phyloP scores from a whole-genome alignment of 2,797 vertebrate genomes.

The Scolopax bukidnonensis region DNA sequence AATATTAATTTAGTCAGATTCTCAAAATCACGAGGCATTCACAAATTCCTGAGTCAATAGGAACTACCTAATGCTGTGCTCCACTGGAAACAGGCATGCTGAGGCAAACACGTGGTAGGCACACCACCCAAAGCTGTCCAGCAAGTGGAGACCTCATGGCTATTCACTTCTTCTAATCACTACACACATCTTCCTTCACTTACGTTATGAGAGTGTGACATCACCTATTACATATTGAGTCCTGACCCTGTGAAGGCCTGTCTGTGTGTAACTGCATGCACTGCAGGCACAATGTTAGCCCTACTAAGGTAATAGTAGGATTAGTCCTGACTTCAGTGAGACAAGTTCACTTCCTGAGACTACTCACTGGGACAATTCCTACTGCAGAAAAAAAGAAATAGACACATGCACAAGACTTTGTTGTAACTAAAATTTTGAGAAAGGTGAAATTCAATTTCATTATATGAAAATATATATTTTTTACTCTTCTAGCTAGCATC shows the following conservation, averaged over 20 bases:
- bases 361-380: background rate
- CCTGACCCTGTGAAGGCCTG: background rate
- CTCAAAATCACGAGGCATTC: background rate
- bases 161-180: background rate
- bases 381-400: background rate
- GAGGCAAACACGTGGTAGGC: fast-evolving
- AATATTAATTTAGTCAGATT: background rate
- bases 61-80: background rate
- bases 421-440: background rate
- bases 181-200: background rate
- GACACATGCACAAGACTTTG: fast-evolving
- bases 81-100: background rate
- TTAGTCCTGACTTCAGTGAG: background rate
- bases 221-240: fast-evolving
- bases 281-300: background rate
- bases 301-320: background rate
- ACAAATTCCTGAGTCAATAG: background rate
- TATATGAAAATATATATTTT: background rate
- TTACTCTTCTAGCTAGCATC: background rate
- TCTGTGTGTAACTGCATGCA: background rate
- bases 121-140: background rate
- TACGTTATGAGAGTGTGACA: fast-evolving
- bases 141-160: background rate
- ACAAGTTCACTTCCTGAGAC: background rate
- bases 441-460: background rate